A percentile compares a stretch with the other conserved stretches of the same genome.
Evolutionary conservation across 1,140 invertebrate genomes (phyloP).

Genomic region (Phthorimaea operculella): DNA sequence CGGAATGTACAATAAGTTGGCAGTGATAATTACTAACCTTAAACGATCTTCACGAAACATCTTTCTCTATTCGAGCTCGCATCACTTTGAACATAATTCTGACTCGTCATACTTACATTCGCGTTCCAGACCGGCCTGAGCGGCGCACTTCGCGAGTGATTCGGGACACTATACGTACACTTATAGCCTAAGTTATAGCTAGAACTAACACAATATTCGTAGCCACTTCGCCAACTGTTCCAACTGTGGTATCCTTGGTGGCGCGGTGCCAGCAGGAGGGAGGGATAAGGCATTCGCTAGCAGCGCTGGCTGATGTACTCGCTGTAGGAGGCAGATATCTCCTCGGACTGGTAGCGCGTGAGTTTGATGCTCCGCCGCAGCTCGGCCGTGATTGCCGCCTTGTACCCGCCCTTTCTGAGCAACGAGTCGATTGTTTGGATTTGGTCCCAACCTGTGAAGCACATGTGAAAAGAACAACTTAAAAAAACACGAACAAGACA

Average conservation of each 20-base stretch:
- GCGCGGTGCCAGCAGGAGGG: slow-evolving; percentile 5
- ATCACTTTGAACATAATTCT: slow-evolving; percentile 57
- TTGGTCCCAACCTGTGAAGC: slow-evolving; percentile 89
- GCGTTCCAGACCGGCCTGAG: slow-evolving; percentile 12
- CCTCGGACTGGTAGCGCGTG: slow-evolving; percentile 88
- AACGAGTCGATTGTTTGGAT: slow-evolving; percentile 98
- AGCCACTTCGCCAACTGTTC: slow-evolving; percentile 26
- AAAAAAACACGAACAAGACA: too few relatives aligned
- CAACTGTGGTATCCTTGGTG: slow-evolving; percentile 14
- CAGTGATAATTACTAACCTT: slow-evolving; percentile 42
- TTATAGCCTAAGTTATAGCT: slow-evolving; percentile 48
- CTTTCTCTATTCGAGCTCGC: slow-evolving; percentile 16
- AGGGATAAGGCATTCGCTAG: slow-evolving; percentile 54
- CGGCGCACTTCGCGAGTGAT: slow-evolving; percentile 10
- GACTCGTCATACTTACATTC: slow-evolving; percentile 28
- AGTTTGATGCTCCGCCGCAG: slow-evolving; percentile 90
- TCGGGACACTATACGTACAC: slow-evolving; percentile 38
- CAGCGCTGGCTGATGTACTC: slow-evolving; percentile 60
- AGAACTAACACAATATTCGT: slow-evolving; percentile 35
- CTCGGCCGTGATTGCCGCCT: slow-evolving; percentile 89
- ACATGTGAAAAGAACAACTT: background rate
- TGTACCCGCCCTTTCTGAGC: slow-evolving; percentile 96
- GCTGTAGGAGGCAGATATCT: slow-evolving; percentile 64
- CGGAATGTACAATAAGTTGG: slow-evolving; percentile 48
- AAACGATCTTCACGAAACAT: slow-evolving; percentile 36